Evolutionary conservation across 2,888 invertebrate species (phyloP).

Genomic region (Eupithecia tripunctaria): DNA sequence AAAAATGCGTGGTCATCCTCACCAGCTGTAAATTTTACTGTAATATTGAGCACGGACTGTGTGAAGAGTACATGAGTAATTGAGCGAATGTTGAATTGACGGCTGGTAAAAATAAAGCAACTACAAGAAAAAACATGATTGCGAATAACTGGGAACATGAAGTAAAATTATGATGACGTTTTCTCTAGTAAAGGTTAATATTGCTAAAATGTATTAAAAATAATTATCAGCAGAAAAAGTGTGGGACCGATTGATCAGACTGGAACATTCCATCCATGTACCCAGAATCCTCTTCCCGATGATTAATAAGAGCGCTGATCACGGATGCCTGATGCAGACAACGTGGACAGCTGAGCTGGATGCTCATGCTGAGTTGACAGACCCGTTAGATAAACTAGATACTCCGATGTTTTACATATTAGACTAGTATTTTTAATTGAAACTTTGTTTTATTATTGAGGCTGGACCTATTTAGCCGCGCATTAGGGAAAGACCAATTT

Average conservation of each 20-base stretch:
- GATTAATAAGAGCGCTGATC: constrained; percentile 65
- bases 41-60: not conserved
- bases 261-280: constrained; percentile 1
- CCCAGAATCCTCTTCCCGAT: constrained; percentile 49
- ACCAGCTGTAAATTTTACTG: not conserved
- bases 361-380: not conserved
- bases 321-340: constrained; percentile 42
- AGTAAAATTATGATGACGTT: not conserved
- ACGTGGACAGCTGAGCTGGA: constrained; percentile 18
- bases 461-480: too few species aligned
- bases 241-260: not conserved
- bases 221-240: too few species aligned
- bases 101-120: not conserved
- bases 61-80: not conserved
- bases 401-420: not conserved
- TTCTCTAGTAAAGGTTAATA: not conserved
- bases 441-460: too few species aligned
- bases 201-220: too few species aligned
- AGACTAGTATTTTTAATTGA: too few species aligned
- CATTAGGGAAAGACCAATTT: too few species aligned
- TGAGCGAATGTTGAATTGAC: not conserved
- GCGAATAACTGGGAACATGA: not conserved
- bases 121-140: not conserved
- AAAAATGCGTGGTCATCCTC: too few species aligned
- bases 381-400: constrained; percentile 12